These are phyloP conservation scores for Labrus mixtus DNA, from an alignment of 2,113 vertebrate species.

Conservation along the genomic window DNA sequence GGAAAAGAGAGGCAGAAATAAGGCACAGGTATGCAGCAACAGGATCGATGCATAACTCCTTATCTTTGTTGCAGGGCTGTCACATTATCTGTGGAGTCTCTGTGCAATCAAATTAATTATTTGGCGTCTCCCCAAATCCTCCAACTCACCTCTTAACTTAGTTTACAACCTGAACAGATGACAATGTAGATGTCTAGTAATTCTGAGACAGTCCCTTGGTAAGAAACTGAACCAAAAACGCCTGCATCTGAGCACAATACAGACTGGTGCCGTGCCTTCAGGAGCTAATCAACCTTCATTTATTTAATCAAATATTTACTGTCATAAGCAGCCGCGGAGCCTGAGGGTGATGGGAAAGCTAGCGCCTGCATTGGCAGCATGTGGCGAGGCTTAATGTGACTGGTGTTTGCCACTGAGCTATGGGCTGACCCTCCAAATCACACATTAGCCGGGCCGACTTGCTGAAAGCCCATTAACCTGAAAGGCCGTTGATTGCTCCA, in stretches of 20 bases:
- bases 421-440: constrained; percentile 79
- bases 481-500: constrained; percentile 83
- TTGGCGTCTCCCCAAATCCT: constrained; percentile 52
- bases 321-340: constrained; percentile 63
- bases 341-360: constrained; percentile 60
- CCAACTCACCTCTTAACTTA: constrained; percentile 64
- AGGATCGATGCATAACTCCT: constrained; percentile 67
- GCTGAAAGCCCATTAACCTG: constrained; percentile 83
- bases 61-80: constrained; percentile 61
- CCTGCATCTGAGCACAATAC: constrained; percentile 43
- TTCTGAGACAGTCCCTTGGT: constrained; percentile 63
- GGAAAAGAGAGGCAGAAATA: constrained; percentile 50
- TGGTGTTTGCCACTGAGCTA: constrained; percentile 66
- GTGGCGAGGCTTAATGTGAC: constrained; percentile 73
- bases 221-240: constrained; percentile 52
- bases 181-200: constrained; percentile 54
- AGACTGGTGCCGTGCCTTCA: constrained; percentile 44
- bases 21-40: constrained; percentile 62
- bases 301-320: constrained; percentile 81
- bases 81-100: constrained; percentile 69
- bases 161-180: constrained; percentile 67
- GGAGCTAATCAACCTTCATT: constrained; percentile 75
- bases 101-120: constrained; percentile 76
- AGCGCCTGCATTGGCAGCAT: constrained; percentile 44
- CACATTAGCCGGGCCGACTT: constrained; percentile 82